A percentile compares a stretch with the other conserved stretches of the same genome.
These are phyloP conservation scores for Stegastes partitus DNA, from an alignment of 2,113 vertebrate species.

Conservation along the genomic window DNA sequence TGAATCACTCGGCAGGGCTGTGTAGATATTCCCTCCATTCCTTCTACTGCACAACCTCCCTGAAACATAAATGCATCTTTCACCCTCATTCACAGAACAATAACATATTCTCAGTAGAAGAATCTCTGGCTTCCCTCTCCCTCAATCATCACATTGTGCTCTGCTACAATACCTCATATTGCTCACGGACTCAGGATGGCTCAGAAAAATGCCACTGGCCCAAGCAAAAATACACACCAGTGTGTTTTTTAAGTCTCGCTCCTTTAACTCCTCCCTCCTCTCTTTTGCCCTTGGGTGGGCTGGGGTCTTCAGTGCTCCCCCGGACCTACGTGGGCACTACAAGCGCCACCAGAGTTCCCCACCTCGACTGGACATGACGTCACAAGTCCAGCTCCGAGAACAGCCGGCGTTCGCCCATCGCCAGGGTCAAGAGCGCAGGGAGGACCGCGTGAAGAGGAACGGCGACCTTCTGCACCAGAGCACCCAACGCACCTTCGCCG, in stretches of 20 bases:
- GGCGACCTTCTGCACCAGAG: slow-evolving; percentile 69
- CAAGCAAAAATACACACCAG: slow-evolving; percentile 26
- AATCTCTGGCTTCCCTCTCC: slow-evolving; percentile 54
- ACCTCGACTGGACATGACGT: slow-evolving; percentile 88
- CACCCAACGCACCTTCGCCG: slow-evolving; percentile 83
- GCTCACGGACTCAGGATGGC: slow-evolving; percentile 49
- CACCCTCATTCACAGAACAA: slow-evolving; percentile 49
- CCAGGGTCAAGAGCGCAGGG: slow-evolving; percentile 88
- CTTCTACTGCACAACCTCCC: slow-evolving; percentile 25
- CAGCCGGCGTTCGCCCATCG: slow-evolving; percentile 89
- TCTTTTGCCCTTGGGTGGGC: slow-evolving; percentile 64
- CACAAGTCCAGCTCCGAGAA: slow-evolving; percentile 88
- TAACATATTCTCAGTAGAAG: slow-evolving; percentile 53
- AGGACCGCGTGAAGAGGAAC: slow-evolving; percentile 87
- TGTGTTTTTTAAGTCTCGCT: slow-evolving; percentile 23
- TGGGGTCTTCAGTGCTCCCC: slow-evolving; percentile 83
- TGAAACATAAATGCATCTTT: slow-evolving; percentile 38
- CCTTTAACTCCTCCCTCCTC: slow-evolving; percentile 56
- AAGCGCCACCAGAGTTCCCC: slow-evolving; percentile 85
- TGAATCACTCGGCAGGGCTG: not conserved
- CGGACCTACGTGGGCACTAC: slow-evolving; percentile 89
- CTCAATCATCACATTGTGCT: slow-evolving; percentile 68
- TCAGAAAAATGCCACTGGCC: slow-evolving; percentile 53
- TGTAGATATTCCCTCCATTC: not conserved
- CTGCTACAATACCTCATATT: slow-evolving; percentile 57